phyloP scores from a whole-genome alignment of 2,113 vertebrate species.

The Tragulus kanchil region DNA sequence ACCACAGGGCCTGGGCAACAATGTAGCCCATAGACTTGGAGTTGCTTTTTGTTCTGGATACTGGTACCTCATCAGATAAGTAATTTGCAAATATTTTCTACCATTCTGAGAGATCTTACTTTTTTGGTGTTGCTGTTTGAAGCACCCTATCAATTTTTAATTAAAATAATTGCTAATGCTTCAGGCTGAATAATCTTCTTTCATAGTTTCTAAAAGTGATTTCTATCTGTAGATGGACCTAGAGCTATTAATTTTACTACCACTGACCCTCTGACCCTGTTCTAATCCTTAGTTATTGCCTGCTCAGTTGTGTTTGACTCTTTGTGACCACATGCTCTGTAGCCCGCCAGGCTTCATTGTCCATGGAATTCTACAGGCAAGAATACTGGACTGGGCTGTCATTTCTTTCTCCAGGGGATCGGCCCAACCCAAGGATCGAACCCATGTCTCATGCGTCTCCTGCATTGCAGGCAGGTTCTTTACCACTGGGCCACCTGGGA shows the following conservation, averaged over 20 bases:
- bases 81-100: constrained; percentile 9
- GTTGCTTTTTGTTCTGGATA: too few species aligned
- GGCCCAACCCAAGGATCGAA: not conserved
- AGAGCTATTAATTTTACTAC: not conserved
- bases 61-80: not conserved
- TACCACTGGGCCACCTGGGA: not conserved
- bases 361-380: not conserved
- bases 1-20: not conserved
- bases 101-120: not conserved
- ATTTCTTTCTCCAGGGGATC: not conserved
- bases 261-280: not conserved
- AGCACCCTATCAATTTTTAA: constrained; percentile 35
- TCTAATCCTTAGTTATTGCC: not conserved
- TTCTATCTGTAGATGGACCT: not conserved
- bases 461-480: not conserved
- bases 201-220: not conserved
- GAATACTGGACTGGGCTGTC: not conserved
- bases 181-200: not conserved
- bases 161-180: constrained; percentile 11
- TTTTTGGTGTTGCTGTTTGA: not conserved
- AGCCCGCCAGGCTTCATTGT: not conserved
- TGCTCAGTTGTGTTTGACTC: not conserved
- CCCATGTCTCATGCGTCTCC: not conserved
- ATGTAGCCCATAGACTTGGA: not conserved
- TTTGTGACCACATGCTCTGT: not conserved